Evolutionary conservation across 2,888 invertebrate species (phyloP).

Genomic region (Conops quadrifasciatus): DNA sequence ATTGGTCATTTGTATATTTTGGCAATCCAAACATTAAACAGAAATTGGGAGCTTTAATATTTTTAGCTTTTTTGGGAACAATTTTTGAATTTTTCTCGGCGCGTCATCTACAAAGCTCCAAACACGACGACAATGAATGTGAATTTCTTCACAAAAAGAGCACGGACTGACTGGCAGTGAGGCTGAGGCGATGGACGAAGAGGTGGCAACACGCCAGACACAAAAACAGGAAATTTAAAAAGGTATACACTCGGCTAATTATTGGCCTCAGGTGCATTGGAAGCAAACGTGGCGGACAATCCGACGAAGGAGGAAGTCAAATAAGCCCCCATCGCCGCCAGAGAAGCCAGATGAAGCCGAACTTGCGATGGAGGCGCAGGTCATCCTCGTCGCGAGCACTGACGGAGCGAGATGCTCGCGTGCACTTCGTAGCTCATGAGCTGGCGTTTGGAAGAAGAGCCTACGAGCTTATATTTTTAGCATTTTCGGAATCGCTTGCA

Average conservation of each 20-base stretch:
- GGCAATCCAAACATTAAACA: too few species aligned
- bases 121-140: too few species aligned
- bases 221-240: slow-evolving; percentile 39
- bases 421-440: neutral
- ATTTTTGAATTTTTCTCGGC: too few species aligned
- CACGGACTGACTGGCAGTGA: too few species aligned
- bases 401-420: neutral
- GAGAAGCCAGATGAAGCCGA: slow-evolving; percentile 7
- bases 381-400: too few species aligned
- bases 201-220: slow-evolving; percentile 30
- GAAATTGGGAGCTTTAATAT: too few species aligned
- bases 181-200: neutral
- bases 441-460: neutral
- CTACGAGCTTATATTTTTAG: neutral
- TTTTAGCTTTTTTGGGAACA: too few species aligned
- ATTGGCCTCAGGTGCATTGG: slow-evolving; percentile 43
- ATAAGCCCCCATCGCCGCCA: neutral
- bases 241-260: slow-evolving; percentile 38
- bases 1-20: too few species aligned
- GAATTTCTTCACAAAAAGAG: too few species aligned
- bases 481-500: neutral
- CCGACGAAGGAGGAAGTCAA: neutral
- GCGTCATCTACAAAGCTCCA: neutral
- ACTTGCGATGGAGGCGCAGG: too few species aligned
- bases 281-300: slow-evolving; percentile 27